These are phyloP conservation scores for Mormoops blainvillei DNA, from an alignment of 2,113 vertebrate species.

Conservation along the genomic window DNA sequence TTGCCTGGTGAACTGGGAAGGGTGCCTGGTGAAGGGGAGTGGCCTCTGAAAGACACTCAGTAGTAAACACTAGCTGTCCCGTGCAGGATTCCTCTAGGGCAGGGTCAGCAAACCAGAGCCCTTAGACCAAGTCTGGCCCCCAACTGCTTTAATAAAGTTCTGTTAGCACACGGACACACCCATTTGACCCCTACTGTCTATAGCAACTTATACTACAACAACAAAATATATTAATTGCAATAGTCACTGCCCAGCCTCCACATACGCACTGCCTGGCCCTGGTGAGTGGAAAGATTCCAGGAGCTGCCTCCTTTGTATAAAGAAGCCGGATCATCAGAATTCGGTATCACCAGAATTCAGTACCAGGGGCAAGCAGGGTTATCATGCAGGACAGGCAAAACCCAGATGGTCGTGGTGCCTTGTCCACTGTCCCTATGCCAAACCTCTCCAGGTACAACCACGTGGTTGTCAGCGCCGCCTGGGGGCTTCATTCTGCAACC, in stretches of 20 bases:
- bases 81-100: background rate
- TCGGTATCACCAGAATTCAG: too few species aligned
- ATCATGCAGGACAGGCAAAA: too few species aligned
- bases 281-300: background rate
- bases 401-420: fast-evolving
- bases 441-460: background rate
- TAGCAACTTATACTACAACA: fast-evolving
- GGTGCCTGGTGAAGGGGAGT: too few species aligned
- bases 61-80: background rate
- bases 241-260: too few species aligned
- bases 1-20: background rate
- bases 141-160: background rate
- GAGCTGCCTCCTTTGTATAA: background rate
- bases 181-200: fast-evolving
- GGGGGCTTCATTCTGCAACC: background rate
- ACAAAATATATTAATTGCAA: fast-evolving
- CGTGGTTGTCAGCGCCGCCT: too few species aligned
- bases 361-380: too few species aligned
- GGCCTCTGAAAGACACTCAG: too few species aligned
- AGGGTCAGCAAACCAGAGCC: background rate
- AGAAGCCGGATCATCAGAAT: fast-evolving
- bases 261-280: background rate
- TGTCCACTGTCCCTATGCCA: background rate
- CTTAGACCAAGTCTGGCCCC: background rate
- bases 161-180: fast-evolving